Evolutionary conservation across 2,797 vertebrate genomes (phyloP).

Genomic region (Rallus crepitans): DNA sequence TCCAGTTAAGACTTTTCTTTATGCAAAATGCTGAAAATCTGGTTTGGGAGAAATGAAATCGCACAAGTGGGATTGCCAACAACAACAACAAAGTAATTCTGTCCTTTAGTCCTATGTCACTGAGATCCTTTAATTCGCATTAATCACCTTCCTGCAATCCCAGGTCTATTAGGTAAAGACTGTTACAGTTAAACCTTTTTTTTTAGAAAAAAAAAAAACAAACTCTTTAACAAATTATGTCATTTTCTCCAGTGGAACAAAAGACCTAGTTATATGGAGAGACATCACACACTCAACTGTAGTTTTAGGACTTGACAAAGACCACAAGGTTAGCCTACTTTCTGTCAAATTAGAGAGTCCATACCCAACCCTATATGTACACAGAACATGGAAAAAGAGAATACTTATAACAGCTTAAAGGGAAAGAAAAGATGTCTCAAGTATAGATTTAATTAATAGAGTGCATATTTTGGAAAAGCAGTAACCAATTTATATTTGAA

Average conservation of each 20-base stretch:
- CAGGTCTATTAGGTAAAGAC: constrained; percentile 47
- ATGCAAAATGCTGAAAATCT: background rate
- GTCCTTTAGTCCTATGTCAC: constrained; percentile 28
- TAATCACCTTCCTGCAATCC: constrained; percentile 46
- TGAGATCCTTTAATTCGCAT: constrained; percentile 54
- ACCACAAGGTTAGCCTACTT: constrained; percentile 23
- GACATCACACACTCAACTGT: background rate
- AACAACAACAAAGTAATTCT: background rate
- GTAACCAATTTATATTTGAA: constrained; percentile 44
- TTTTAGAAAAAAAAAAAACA: too few relatives aligned
- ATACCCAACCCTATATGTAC: background rate
- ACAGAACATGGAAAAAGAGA: background rate
- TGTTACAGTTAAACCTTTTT: constrained; percentile 34
- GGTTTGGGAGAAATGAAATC: constrained; percentile 17
- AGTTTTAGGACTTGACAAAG: constrained; percentile 12
- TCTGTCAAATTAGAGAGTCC: background rate
- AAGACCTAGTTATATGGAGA: constrained; percentile 16
- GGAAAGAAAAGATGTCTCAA: background rate
- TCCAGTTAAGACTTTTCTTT: background rate
- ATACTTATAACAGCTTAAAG: background rate
- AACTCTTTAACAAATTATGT: constrained; percentile 27
- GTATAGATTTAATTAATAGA: constrained; percentile 41
- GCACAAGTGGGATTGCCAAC: background rate
- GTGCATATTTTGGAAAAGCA: constrained; percentile 44
- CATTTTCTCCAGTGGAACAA: constrained; percentile 51